These are phyloP conservation scores for Cotesia chilonis DNA, from an alignment of 1,140 invertebrate genomes.

Conservation along the genomic window DNA sequence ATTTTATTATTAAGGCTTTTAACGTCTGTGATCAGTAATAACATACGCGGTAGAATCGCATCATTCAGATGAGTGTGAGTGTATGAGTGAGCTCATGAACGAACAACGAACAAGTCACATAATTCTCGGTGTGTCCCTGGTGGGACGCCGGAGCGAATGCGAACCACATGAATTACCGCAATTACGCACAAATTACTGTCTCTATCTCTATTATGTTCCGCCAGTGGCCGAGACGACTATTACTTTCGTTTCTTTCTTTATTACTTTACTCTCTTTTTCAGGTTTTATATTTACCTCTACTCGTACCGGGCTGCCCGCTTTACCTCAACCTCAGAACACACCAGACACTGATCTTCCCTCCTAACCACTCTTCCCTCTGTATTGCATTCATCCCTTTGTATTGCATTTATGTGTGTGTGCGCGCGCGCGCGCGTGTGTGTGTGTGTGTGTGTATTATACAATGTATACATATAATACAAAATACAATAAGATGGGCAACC, in stretches of 20 bases:
- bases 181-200: conserved; percentile 47
- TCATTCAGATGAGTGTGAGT: conserved; percentile 15
- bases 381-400: too few relatives aligned
- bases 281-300: conserved; percentile 8
- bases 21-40: conserved; percentile 22
- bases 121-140: conserved; percentile 37
- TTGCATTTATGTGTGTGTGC: too few relatives aligned
- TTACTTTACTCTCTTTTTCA: conserved; percentile 1
- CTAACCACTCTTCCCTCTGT: too few relatives aligned
- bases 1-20: background rate
- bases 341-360: too few relatives aligned
- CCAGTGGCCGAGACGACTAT: conserved; percentile 38
- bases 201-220: conserved; percentile 45
- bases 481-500: too few relatives aligned
- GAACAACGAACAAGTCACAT: conserved; percentile 30
- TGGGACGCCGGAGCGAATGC: conserved; percentile 39
- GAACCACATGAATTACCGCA: conserved; percentile 44
- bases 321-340: too few relatives aligned
- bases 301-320: background rate
- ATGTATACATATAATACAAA: too few relatives aligned
- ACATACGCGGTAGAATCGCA: conserved; percentile 31
- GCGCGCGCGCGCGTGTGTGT: too few relatives aligned
- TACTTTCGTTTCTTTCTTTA: conserved; percentile 35
- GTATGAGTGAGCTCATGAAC: conserved; percentile 2
- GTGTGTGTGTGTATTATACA: too few relatives aligned